phyloP scores from a whole-genome alignment of 2,888 invertebrate genomes.

The Ariolimax columbianus region DNA sequence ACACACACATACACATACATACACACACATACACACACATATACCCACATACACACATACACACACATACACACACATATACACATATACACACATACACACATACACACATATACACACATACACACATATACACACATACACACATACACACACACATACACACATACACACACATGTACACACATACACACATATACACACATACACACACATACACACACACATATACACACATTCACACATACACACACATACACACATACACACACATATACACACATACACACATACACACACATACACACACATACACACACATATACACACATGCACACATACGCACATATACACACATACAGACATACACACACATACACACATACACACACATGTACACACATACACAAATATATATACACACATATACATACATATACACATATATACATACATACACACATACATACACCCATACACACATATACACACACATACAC shows the following conservation, averaged over 20 bases:
- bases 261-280: too few species aligned
- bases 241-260: background rate
- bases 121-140: background rate
- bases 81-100: background rate
- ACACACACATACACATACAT: background rate
- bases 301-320: too few species aligned
- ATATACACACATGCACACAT: too few species aligned
- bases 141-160: conserved; percentile 2
- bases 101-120: background rate
- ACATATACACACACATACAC: background rate
- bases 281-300: too few species aligned
- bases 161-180: background rate
- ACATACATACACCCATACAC: too few species aligned
- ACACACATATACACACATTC: background rate
- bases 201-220: background rate
- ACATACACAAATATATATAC: too few species aligned
- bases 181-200: background rate
- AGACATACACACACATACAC: too few species aligned
- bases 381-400: background rate
- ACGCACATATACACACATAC: too few species aligned
- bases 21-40: background rate
- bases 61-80: background rate
- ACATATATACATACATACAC: background rate
- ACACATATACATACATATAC: background rate
- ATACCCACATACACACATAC: background rate